phyloP scores from a whole-genome alignment of 1,140 invertebrate species.

The Diabrotica undecimpunctata region DNA sequence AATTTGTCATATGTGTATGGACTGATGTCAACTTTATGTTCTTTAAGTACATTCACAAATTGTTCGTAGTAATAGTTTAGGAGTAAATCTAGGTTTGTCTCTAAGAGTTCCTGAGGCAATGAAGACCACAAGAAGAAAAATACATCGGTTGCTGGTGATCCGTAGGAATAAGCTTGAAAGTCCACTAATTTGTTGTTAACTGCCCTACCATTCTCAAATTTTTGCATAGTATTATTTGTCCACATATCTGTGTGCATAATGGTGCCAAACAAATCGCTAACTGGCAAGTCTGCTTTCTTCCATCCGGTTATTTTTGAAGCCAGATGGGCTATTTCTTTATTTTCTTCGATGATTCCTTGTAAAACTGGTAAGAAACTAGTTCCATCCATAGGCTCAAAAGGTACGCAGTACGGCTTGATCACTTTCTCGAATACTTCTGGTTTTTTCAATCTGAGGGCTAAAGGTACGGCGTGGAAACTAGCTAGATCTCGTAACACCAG shows the following conservation, averaged over 20 bases:
- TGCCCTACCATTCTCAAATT: not conserved
- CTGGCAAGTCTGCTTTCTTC: not conserved
- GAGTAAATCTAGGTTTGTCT: conserved; percentile 47
- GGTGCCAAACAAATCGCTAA: conserved; percentile 47
- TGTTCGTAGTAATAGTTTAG: conserved; percentile 51
- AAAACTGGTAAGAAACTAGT: conserved; percentile 20
- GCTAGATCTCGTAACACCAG: conserved; percentile 50
- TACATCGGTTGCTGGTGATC: conserved; percentile 53
- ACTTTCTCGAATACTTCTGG: conserved; percentile 47
- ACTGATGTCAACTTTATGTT: not conserved
- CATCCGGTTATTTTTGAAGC: not conserved
- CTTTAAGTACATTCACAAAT: conserved; percentile 33
- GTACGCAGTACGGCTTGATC: conserved; percentile 38
- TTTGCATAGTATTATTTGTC: conserved; percentile 37
- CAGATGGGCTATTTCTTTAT: conserved; percentile 33
- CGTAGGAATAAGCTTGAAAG: conserved; percentile 55
- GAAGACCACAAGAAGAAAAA: conserved; percentile 55
- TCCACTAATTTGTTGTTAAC: conserved; percentile 46
- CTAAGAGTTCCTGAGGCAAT: conserved; percentile 42
- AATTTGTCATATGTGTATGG: not conserved
- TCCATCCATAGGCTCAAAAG: not conserved
- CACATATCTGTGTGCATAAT: conserved; percentile 57
- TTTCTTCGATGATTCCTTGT: conserved; percentile 32
- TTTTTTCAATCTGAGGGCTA: conserved; percentile 48
- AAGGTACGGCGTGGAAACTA: conserved; percentile 52